Evolutionary conservation across 2,113 vertebrate species (phyloP).

Genomic region (Silurus glanis): DNA sequence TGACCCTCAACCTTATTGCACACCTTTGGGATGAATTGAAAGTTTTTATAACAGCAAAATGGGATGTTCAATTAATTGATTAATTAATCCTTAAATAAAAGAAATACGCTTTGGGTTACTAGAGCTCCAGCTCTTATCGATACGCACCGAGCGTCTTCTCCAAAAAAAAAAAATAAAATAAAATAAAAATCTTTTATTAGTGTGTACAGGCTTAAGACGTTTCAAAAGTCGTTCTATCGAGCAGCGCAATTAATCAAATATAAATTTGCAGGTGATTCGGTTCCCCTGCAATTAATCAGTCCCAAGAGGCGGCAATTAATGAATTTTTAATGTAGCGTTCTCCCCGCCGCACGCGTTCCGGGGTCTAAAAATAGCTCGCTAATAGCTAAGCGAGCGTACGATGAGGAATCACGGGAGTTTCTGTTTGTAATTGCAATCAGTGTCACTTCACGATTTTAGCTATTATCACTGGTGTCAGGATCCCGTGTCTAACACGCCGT

Average conservation of each 20-base stretch:
- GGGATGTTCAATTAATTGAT: no score
- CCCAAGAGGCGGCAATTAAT: slow-evolving; percentile 19
- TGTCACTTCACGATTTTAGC: background rate
- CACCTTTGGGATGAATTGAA: no score
- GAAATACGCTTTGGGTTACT: background rate
- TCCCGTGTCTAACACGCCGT: background rate
- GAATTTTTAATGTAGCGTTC: slow-evolving; percentile 11
- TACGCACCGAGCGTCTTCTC: background rate
- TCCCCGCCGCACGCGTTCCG: background rate
- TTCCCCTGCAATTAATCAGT: background rate
- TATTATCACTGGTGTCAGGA: background rate
- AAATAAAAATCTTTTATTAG: background rate
- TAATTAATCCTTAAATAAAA: no score
- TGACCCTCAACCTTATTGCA: no score
- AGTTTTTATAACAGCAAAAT: no score
- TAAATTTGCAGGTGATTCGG: background rate
- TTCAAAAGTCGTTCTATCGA: background rate
- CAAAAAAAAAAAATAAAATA: background rate
- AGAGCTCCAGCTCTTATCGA: background rate
- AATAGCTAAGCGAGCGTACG: background rate
- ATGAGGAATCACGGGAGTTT: slow-evolving; percentile 18
- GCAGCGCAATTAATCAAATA: background rate
- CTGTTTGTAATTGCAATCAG: slow-evolving; percentile 17
- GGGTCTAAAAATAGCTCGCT: slow-evolving; percentile 26
- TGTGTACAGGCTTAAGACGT: background rate